phyloP scores from a whole-genome alignment of 2,113 vertebrate genomes.

The Otocyon megalotis region DNA sequence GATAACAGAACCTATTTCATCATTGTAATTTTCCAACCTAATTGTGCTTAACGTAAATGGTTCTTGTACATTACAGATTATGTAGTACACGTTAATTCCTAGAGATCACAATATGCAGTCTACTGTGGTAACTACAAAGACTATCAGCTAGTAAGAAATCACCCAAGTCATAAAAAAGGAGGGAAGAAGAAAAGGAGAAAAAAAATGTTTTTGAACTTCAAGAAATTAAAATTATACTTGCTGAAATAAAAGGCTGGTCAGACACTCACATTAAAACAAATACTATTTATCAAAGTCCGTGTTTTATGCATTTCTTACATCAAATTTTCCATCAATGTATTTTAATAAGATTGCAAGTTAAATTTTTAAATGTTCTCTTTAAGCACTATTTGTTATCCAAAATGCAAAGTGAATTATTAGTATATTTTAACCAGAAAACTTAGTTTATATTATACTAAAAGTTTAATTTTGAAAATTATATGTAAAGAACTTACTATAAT shows the following conservation, averaged over 20 bases:
- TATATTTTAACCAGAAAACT: background rate
- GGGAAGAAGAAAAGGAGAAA: background rate
- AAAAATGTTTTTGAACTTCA: background rate
- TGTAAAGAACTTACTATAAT: constrained; percentile 18
- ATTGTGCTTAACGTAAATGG: background rate
- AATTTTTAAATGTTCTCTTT: constrained; percentile 49
- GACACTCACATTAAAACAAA: background rate
- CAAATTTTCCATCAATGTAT: background rate
- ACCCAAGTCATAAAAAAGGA: background rate
- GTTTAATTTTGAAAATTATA: constrained; percentile 40
- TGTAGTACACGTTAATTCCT: constrained; percentile 31
- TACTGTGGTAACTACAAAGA: background rate
- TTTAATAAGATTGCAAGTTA: constrained; percentile 46
- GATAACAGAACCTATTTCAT: constrained; percentile 2
- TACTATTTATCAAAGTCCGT: background rate
- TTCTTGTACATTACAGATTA: constrained; percentile 21
- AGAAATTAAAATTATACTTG: constrained; percentile 45
- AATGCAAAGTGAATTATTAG: constrained; percentile 27
- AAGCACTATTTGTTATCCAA: constrained; percentile 24
- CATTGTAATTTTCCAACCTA: constrained; percentile 19
- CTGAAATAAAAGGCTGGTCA: background rate
- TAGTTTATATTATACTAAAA: background rate
- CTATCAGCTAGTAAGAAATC: background rate
- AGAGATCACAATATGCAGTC: background rate
- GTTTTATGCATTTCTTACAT: background rate